A percentile compares a stretch with the other conserved stretches of the same genome.
phyloP scores from a whole-genome alignment of 2,888 invertebrate species.

The Platycnemis pennipes region DNA sequence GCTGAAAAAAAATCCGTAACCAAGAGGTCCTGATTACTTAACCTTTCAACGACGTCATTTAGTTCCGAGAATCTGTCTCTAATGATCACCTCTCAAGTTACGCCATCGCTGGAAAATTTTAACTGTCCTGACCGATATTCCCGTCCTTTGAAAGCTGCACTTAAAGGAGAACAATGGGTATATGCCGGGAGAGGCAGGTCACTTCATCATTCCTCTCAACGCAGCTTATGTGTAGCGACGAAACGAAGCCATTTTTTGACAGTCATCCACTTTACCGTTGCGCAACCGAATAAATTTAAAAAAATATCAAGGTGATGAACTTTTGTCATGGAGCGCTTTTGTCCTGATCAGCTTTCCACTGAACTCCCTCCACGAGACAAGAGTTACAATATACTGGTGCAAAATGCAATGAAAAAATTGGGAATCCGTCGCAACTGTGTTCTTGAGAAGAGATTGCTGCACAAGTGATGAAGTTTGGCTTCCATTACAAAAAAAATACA shows the following conservation, averaged over 20 bases:
- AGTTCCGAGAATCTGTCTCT: neutral
- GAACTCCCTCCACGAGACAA: too few species aligned
- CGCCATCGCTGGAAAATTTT: neutral
- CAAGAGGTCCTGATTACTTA: neutral
- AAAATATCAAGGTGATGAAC: slow-evolving; percentile 21
- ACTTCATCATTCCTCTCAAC: neutral
- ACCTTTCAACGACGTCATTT: neutral
- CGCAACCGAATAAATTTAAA: neutral
- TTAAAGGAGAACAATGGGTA: slow-evolving; percentile 30
- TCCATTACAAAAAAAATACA: too few species aligned
- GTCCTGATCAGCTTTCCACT: neutral
- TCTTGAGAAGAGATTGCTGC: too few species aligned
- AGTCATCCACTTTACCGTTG: neutral
- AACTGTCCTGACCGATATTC: slow-evolving; percentile 43
- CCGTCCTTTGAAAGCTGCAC: neutral
- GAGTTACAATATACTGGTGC: too few species aligned
- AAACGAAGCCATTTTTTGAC: neutral
- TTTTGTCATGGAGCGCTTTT: neutral
- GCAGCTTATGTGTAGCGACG: neutral
- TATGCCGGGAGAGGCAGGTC: neutral
- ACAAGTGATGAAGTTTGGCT: too few species aligned
- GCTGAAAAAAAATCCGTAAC: neutral
- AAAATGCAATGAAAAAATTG: too few species aligned
- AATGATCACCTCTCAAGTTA: neutral
- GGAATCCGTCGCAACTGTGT: too few species aligned